Conservation (phyloP, 2,113 vertebrate species). For the Phylloscopus trochiloides region DNA sequence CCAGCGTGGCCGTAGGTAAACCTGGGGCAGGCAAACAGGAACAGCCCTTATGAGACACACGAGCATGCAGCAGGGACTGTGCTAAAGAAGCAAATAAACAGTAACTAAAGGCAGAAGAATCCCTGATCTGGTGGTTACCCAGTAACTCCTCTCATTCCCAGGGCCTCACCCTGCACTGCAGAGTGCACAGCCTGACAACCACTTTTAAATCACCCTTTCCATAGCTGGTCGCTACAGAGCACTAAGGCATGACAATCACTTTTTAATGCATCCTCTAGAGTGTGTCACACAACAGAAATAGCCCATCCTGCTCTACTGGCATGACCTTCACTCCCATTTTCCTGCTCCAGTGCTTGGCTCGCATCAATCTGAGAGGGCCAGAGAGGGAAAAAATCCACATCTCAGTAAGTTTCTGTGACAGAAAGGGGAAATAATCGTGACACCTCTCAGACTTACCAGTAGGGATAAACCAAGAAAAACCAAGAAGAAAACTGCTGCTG, state of each 20-base stretch:
- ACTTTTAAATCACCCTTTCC: neutral
- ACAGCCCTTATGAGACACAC: rapidly evolving
- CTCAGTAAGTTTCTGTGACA: neutral
- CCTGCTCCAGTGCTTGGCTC: neutral
- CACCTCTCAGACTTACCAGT: neutral
- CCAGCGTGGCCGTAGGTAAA: constrained; percentile 92
- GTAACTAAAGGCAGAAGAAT: neutral
- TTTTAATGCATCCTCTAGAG: constrained; percentile 10
- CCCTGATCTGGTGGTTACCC: neutral
- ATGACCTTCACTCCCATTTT: neutral
- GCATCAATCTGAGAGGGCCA: neutral
- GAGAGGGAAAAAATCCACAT: neutral
- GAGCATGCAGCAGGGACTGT: neutral
- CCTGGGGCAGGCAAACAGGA: constrained; percentile 62
- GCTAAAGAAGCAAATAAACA: neutral
- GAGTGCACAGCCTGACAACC: neutral
- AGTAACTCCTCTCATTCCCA: neutral
- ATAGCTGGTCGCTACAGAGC: neutral
- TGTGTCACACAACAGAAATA: neutral
- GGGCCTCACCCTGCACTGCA: neutral
- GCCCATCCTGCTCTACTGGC: neutral
- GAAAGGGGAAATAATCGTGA: neutral
- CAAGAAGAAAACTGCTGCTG: neutral
- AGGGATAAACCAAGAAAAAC: neutral
- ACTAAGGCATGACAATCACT: neutral